These are phyloP conservation scores for Thomomys bottae DNA, from an alignment of 2,113 vertebrate species.

Conservation along the genomic window DNA sequence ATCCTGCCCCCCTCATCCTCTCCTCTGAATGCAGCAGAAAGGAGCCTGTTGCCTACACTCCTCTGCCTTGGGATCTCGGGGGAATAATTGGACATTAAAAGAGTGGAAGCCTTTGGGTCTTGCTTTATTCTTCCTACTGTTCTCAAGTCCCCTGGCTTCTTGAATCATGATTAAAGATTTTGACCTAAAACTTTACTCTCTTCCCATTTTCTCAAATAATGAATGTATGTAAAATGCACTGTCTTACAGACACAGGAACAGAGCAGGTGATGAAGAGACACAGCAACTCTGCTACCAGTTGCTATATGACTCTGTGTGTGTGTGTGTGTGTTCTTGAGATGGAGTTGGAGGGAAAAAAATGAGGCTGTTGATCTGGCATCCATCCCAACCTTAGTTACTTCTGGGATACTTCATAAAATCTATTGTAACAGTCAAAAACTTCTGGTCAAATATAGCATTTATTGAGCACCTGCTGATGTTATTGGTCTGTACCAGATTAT, in stretches of 20 bases:
- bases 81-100: background rate
- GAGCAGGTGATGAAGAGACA: background rate
- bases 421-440: background rate
- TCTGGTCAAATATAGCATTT: background rate
- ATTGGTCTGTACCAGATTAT: background rate
- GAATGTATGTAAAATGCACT: constrained; percentile 17
- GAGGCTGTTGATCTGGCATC: background rate
- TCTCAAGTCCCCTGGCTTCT: background rate
- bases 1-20: background rate
- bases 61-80: background rate
- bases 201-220: constrained; percentile 42
- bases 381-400: background rate
- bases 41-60: background rate
- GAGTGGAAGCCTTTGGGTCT: background rate
- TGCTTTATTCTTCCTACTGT: constrained; percentile 33
- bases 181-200: constrained; percentile 51
- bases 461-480: background rate
- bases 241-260: constrained; percentile 6
- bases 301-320: background rate
- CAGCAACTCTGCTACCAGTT: background rate
- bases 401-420: background rate
- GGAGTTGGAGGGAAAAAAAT: background rate
- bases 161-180: constrained; percentile 73
- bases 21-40: background rate
- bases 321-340: constrained; percentile 10